Evolutionary conservation across 2,113 vertebrate species (phyloP).

Genomic region (Xerus inauris): DNA sequence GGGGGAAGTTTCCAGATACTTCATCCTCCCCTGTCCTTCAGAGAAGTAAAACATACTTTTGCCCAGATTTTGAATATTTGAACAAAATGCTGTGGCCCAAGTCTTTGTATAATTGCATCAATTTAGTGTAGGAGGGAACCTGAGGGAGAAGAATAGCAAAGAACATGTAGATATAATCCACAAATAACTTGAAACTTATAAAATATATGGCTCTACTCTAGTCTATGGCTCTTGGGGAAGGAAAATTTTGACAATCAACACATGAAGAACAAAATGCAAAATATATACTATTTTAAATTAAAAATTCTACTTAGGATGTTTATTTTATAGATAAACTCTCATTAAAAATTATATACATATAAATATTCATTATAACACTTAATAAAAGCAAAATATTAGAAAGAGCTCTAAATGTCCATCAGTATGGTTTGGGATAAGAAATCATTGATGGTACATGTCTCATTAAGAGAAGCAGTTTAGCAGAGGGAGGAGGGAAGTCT

Average conservation of each 20-base stretch:
- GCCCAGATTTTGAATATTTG: slow-evolving; percentile 11
- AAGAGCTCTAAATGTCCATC: neutral
- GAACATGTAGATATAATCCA: neutral
- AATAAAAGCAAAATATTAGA: neutral
- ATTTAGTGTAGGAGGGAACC: slow-evolving; percentile 22
- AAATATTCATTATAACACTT: neutral
- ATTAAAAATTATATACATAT: neutral
- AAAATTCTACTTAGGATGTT: slow-evolving; percentile 12
- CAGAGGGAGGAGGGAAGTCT: fast-evolving
- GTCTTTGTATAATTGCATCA: slow-evolving; percentile 24
- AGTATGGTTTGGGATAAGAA: neutral
- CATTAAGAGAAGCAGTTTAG: neutral
- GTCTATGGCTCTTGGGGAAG: neutral
- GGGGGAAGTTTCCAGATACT: neutral
- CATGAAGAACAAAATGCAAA: slow-evolving; percentile 16
- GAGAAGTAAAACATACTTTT: neutral
- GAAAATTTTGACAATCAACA: slow-evolving; percentile 1
- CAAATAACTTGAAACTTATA: slow-evolving; percentile 45
- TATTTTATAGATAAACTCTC: neutral
- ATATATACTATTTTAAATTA: neutral
- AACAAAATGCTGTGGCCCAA: slow-evolving; percentile 13
- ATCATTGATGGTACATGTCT: neutral
- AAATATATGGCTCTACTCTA: neutral
- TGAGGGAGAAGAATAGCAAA: slow-evolving; percentile 16
- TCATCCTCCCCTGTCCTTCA: neutral